Base-by-base conservation (phyloP, 2,113 vertebrate genomes). In the Promerops cafer region DNA sequence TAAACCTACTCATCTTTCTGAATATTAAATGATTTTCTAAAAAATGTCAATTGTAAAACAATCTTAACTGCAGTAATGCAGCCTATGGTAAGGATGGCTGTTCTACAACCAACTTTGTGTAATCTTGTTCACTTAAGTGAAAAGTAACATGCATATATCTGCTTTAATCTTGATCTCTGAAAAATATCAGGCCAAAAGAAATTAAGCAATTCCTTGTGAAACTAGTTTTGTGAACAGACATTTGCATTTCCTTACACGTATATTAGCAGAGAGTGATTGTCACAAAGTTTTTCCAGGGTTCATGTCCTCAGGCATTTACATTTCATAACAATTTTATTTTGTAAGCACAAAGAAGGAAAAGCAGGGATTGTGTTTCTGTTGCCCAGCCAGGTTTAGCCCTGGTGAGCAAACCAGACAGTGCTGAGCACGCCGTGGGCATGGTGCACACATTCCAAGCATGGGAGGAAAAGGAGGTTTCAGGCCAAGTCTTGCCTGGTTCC, bases 21-120 rank as follows among this genome's bases (percentile, higher is more conserved):
- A 96, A 61, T 72, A 40, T 39, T 35, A 96, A 95, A 94, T 64
- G 11, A 56, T 88, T 97, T 97, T 96, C 72, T 83, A 88, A 97
- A 94, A 94, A 81, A 77, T 63, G 27, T 70, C 64, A 79, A 50
- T 75, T 90, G 53, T 82, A 89, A 93, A 88, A 40, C 74, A 83
- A 69, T 91, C 66, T 77, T 97, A 63, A 76, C 44, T 63, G 78
- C 59, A 19, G n/a, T 89, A 80, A 74, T 72, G 15, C 57, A 87
- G 45, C 71, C 56, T 3, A 0, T 87, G 84, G 19, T 84, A 95
- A 71, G 60, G 75, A 61, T 65, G 74, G 47, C 28, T 72, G 13
- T 91, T 96, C 60, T 95, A 66, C 89, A 90, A 53, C 65, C 19
- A 88, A 75, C 94, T 97, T 80, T 71, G 56, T 39, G 37, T 71